A percentile compares a stretch with the other conserved stretches of the same genome.
phyloP scores from a whole-genome alignment of 1,140 invertebrate species.

The Drosophila subpulchrella region DNA sequence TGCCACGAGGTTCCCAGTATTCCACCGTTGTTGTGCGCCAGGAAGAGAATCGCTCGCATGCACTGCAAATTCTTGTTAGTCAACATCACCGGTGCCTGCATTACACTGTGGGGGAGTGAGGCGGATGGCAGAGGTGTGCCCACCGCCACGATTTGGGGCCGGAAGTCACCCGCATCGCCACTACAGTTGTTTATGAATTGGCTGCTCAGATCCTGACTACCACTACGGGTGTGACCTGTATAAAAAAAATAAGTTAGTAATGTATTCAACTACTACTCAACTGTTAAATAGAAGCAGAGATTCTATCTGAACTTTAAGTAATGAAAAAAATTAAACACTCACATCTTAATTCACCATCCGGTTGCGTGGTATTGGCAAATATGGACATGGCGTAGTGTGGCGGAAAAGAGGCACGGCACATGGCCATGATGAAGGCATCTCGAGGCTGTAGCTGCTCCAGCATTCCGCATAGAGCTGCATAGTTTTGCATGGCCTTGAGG shows the following conservation, averaged over 20 bases:
- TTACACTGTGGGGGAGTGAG: conserved; percentile 89
- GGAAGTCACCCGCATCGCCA: conserved; percentile 86
- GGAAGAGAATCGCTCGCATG: conserved; percentile 94
- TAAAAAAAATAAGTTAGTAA: conserved; percentile 1
- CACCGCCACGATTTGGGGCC: conserved; percentile 97
- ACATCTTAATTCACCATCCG: conserved; percentile 81
- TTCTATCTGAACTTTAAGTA: no score
- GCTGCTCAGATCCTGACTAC: conserved; percentile 85
- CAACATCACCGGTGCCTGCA: conserved; percentile 98
- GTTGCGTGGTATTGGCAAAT: conserved; percentile 85
- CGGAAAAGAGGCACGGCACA: conserved; percentile 97
- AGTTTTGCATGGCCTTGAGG: conserved; percentile 95
- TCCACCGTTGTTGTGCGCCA: conserved; percentile 96
- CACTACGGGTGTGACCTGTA: conserved; percentile 77
- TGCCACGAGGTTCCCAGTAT: conserved; percentile 97
- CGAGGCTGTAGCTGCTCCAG: conserved; percentile 90
- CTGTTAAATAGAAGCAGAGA: no score
- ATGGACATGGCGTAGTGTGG: conserved; percentile 97
- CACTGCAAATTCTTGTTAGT: conserved; percentile 99
- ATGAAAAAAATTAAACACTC: background rate
- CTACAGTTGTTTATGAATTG: conserved; percentile 87
- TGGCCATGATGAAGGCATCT: conserved; percentile 96
- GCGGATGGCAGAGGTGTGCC: conserved; percentile 95
- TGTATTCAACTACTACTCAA: background rate
- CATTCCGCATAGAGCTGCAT: conserved; percentile 92